phyloP scores from a whole-genome alignment of 2,797 vertebrate species.

The Tachyglossus aculeatus region DNA sequence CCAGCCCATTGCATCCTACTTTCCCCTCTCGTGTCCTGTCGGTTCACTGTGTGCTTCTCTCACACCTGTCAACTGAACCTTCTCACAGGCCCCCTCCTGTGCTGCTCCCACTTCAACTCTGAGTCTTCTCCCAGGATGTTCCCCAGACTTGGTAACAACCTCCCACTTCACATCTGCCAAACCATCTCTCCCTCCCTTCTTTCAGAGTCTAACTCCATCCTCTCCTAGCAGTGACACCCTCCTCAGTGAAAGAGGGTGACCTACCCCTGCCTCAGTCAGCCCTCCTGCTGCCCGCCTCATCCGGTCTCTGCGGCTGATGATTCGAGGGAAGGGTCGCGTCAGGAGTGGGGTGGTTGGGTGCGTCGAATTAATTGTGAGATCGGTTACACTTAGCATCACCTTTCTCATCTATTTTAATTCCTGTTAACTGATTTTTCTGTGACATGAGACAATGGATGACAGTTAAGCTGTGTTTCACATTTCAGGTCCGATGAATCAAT shows the following conservation, averaged over 20 bases:
- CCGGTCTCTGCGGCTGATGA: too few relatives aligned
- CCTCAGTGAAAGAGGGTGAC: too few relatives aligned
- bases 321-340: too few relatives aligned
- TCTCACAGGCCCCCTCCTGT: neutral
- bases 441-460: slow-evolving; percentile 39
- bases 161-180: neutral
- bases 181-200: neutral
- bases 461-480: slow-evolving; percentile 55
- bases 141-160: neutral
- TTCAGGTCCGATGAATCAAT: too few relatives aligned
- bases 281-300: too few relatives aligned
- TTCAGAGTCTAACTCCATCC: neutral
- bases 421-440: slow-evolving; percentile 29
- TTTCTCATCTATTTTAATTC: slow-evolving; percentile 26
- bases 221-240: too few relatives aligned
- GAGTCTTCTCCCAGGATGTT: neutral
- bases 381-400: neutral
- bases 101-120: neutral
- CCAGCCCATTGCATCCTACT: too few relatives aligned
- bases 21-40: too few relatives aligned
- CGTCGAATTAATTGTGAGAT: slow-evolving; percentile 26
- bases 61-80: neutral
- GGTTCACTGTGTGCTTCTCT: too few relatives aligned
- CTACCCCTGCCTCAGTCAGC: too few relatives aligned
- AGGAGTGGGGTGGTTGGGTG: too few relatives aligned